Conservation (phyloP, 2,888 invertebrate genomes). For the Eupithecia dodoneata region DNA sequence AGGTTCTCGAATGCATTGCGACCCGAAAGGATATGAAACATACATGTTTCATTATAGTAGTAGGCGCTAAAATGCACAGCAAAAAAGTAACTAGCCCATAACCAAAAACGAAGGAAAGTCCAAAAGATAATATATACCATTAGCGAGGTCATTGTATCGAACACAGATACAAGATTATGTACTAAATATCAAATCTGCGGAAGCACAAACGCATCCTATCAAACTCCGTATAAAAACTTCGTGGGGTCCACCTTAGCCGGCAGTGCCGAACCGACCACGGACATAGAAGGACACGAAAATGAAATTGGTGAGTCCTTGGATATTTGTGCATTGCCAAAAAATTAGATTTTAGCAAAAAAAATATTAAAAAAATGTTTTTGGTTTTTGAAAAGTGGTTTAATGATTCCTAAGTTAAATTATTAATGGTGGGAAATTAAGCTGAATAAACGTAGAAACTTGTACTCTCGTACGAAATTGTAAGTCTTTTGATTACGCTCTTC, state of each 20-base stretch:
- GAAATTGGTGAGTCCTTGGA: conserved; percentile 82
- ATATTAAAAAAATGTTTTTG: background rate
- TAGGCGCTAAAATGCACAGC: background rate
- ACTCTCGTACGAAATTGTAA: conserved; percentile 19
- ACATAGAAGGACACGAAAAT: conserved; percentile 77
- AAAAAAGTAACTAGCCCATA: background rate
- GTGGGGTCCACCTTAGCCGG: conserved; percentile 63
- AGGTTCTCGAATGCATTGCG: background rate
- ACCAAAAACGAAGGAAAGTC: background rate
- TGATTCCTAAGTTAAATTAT: background rate
- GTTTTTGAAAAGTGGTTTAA: background rate
- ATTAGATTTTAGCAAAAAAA: conserved; percentile 12
- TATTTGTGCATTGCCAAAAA: conserved; percentile 52
- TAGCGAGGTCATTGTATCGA: conserved; percentile 74
- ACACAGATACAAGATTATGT: conserved; percentile 23
- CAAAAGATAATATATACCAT: conserved; percentile 43
- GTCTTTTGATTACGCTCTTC: conserved; percentile 31
- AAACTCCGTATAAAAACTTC: conserved; percentile 78
- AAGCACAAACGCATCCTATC: conserved; percentile 63
- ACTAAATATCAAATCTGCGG: conserved; percentile 49
- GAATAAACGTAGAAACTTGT: background rate
- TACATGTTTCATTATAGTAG: background rate
- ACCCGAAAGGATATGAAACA: background rate
- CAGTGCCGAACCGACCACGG: conserved; percentile 72
- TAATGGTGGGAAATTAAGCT: background rate